These are phyloP conservation scores for Plestiodon gilberti DNA, from an alignment of 2,113 vertebrate genomes.

Conservation along the genomic window DNA sequence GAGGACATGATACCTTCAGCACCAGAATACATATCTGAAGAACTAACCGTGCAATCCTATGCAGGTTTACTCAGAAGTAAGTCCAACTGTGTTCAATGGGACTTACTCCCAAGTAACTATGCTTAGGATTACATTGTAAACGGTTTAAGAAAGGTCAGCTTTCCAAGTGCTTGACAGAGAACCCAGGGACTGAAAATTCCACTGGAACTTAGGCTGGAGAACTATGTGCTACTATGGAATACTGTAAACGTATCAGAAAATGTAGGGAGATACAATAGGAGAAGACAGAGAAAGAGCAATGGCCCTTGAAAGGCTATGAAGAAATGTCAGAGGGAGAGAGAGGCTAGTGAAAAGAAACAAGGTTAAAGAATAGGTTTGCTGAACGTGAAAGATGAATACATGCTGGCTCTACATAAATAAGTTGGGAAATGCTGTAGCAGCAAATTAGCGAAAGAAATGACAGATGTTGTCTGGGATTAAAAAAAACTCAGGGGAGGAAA, in stretches of 20 bases:
- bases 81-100: no score
- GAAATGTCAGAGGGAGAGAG: not conserved
- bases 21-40: not conserved
- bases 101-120: no score
- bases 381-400: not conserved
- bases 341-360: not conserved
- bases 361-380: not conserved
- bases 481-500: not conserved
- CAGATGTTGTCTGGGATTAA: not conserved
- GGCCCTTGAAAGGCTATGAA: not conserved
- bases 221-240: not conserved
- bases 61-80: no score
- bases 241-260: not conserved
- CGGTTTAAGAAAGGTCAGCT: not conserved
- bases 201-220: not conserved
- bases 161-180: not conserved
- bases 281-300: not conserved
- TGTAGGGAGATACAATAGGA: not conserved
- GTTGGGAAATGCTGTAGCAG: not conserved
- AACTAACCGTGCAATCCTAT: no score
- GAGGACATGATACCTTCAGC: rapidly evolving
- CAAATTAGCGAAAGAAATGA: not conserved
- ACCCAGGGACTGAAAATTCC: not conserved
- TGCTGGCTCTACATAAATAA: not conserved
- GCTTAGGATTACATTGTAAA: no score